Base-by-base conservation (phyloP, 1,140 invertebrate genomes). In the Elymnias hypermnestra region DNA sequence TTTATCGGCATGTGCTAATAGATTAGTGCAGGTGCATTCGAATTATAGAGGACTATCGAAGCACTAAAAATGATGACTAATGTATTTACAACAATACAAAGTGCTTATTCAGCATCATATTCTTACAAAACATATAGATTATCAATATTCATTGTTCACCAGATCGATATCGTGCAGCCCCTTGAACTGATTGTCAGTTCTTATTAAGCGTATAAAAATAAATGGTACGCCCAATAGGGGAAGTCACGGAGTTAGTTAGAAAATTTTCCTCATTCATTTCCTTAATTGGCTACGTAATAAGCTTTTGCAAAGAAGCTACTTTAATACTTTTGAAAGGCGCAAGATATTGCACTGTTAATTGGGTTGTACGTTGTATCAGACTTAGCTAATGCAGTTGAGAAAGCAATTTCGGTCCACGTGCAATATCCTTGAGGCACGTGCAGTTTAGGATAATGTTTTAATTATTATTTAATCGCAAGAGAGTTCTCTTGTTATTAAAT, bases 181-280 rank as follows among this genome's bases (percentile, higher is more conserved):
- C 43, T 57, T 35, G 26, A 61, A 59, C 42, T 57, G 52, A 65
- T 70, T 72, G 71, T 72, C 71, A 70, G 61, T 63, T 64, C 62
- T 64, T 64, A 75, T 72, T 70, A 72, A 56, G 43, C 55, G 59
- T 63, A 62, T 70, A 72, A 72, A 74, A 75, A 67, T 72, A 68
- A 72, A 72, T 68, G 68, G 60, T 66, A 60, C 55, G 47, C 55
- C 47, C 38, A 43, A 64, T 53, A 57, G 53, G 57, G 65, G 63
- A 60, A 58, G 63, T 61, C 56, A 62, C 47, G 50, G 54, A 68
- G 62, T 57, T 53, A 44, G 47, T 44, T 59, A 53, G 56, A 57
- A 57, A 68, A 58, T 63, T 64, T 59, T 57, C 62, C 51, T 57
- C 53, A 52, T 60, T 68, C 62, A 72, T 70, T 72, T 68, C 47